phyloP scores from a whole-genome alignment of 2,888 invertebrate genomes.

The Vanessa cardui region DNA sequence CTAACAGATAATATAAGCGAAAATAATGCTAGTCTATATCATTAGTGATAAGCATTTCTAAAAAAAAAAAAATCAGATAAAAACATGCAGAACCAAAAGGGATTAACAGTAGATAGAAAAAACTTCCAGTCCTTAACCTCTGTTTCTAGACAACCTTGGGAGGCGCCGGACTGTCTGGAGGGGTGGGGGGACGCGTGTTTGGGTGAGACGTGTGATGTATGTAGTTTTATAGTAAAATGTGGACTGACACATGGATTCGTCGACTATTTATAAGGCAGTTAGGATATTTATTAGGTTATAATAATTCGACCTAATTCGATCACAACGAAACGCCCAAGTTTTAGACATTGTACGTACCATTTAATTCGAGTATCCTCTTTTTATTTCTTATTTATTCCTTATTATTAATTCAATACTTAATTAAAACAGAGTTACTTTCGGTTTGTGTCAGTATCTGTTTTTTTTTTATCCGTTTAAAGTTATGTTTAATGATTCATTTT shows the following conservation, averaged over 20 bases:
- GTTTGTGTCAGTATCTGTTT: too few species aligned
- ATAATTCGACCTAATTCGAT: too few species aligned
- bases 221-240: constrained; percentile 11
- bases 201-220: constrained; percentile 35
- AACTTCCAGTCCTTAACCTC: constrained; percentile 36
- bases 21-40: not conserved
- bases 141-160: constrained; percentile 68
- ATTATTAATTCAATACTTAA: too few species aligned
- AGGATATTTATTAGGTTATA: too few species aligned
- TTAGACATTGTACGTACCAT: too few species aligned
- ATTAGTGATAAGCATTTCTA: not conserved
- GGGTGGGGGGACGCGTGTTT: constrained; percentile 35
- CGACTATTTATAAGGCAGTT: not conserved
- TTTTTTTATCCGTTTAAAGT: too few species aligned
- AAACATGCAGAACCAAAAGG: constrained; percentile 3
- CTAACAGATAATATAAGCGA: not conserved
- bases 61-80: not conserved
- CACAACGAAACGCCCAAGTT: too few species aligned
- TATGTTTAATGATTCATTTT: too few species aligned
- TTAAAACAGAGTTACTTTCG: too few species aligned
- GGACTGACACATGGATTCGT: not conserved
- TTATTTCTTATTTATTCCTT: too few species aligned
- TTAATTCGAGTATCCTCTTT: too few species aligned
- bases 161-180: constrained; percentile 45
- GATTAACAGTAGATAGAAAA: constrained; percentile 18